Conservation (phyloP, 2,113 vertebrate species). For the Enhydra lutris region DNA sequence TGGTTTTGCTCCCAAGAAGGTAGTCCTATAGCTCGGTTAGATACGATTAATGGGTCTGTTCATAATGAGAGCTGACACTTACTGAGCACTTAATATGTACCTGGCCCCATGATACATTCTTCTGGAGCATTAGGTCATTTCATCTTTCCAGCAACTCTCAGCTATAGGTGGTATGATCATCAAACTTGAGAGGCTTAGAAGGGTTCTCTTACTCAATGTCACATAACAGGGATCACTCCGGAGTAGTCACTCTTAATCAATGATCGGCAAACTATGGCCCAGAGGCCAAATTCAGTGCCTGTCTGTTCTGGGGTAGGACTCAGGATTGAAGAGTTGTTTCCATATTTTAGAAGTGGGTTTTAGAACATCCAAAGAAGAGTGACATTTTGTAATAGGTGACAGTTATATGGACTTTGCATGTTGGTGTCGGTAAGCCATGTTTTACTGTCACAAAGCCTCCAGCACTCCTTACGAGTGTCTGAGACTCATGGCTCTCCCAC, state of each 20-base stretch:
- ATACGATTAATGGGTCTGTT: background rate
- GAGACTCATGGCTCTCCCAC: rapidly evolving
- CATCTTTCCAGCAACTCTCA: background rate
- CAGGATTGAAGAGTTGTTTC: background rate
- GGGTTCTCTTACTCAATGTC: background rate
- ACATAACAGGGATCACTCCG: too few relatives aligned
- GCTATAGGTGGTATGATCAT: background rate
- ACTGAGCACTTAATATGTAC: background rate
- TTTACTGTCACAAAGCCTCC: background rate
- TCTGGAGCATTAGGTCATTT: too few relatives aligned
- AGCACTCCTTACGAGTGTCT: rapidly evolving
- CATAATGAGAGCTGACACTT: background rate
- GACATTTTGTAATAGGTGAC: background rate
- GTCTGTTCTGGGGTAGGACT: too few relatives aligned
- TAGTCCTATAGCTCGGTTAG: background rate
- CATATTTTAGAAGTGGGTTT: background rate
- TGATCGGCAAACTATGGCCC: too few relatives aligned
- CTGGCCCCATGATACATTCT: background rate
- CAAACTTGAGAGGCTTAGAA: background rate
- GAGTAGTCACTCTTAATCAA: background rate
- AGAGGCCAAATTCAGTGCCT: rapidly evolving
- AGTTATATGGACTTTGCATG: background rate
- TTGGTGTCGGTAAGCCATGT: background rate
- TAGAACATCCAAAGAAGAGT: background rate
- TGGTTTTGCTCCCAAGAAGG: background rate